Evolutionary conservation across 2,113 vertebrate species (phyloP), one percentile per base, ranked within the genome.

Genomic region (Amia ocellicauda): DNA sequence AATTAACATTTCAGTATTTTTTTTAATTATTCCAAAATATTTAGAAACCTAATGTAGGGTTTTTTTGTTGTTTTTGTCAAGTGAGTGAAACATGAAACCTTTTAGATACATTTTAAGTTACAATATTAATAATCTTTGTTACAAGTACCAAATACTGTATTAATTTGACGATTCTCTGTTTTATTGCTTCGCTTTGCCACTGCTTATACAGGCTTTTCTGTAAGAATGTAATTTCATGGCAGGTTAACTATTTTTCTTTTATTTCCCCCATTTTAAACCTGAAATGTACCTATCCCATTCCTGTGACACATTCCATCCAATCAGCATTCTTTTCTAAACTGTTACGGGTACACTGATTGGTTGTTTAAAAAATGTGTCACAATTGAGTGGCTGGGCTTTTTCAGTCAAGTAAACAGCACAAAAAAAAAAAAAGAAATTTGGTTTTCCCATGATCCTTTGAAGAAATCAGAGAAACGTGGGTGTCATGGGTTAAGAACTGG

Each of bases 391-490:
- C 50, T 24, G 65, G 1, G 54, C 68, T 29, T 22, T 63, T 53
- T 11, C 9, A 17, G 64, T 63, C 55, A 64, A 53, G 66, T 63
- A 67, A 61, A 67, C 47, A 28, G 60, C 60, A 62, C 45, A 58
- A 67, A 50, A 59, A 42, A 64, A 24, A 60, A 31, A 28, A 7
- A 10, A 8, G 40, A 36, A 59, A 19, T 20, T 45, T 19, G 0
- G 79, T 82, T 80, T 76, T 75, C 75, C 3, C 74, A 76, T 47
- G 16, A 77, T 76, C 80, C 76, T 81, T 83, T 79, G 19, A 26
- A 20, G 75, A 74, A 80, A 78, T 80, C 79, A 78, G 76, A 75
- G 78, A 80, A 78, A 69, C 76, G 71, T 81, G 80, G n/a, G 77
- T 80, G 80, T 80, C 74, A 54, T 72, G 27, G 53, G 62, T 61